These are phyloP conservation scores for Pseudochromis fuscus DNA, from an alignment of 2,797 vertebrate species.

Conservation along the genomic window DNA sequence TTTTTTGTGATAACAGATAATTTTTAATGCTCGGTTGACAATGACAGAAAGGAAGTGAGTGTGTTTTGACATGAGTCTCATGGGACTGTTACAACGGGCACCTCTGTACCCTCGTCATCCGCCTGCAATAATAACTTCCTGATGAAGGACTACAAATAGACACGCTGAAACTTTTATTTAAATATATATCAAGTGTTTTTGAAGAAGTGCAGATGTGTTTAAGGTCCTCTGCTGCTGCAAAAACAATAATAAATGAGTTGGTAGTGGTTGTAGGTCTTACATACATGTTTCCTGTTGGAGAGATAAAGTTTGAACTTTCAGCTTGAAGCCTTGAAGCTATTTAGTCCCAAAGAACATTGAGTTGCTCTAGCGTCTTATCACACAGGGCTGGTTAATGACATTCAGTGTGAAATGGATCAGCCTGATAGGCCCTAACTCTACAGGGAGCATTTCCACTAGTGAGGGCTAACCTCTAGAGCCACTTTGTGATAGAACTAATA, in stretches of 20 bases:
- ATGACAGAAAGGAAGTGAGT: conserved; percentile 53
- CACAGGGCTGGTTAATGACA: conserved; percentile 66
- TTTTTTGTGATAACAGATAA: conserved; percentile 19
- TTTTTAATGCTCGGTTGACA: conserved; percentile 25
- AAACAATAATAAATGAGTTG: conserved; percentile 7
- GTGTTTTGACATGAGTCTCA: conserved; percentile 67
- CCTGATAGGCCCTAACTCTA: conserved; percentile 60
- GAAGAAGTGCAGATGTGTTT: conserved; percentile 11
- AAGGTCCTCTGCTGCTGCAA: conserved; percentile 10
- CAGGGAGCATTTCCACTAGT: conserved; percentile 70
- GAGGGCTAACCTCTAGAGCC: conserved; percentile 66
- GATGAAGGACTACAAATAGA: conserved; percentile 37
- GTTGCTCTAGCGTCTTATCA: conserved; percentile 64
- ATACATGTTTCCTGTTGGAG: too few relatives aligned
- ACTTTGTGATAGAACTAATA: conserved; percentile 66
- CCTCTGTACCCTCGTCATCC: conserved; percentile 50
- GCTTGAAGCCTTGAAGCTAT: conserved; percentile 25
- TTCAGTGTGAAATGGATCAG: conserved; percentile 73
- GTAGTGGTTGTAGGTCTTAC: not conserved
- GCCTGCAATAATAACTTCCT: conserved; percentile 21
- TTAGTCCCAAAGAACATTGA: conserved; percentile 50
- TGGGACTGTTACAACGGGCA: conserved; percentile 42
- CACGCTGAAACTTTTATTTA: conserved; percentile 19
- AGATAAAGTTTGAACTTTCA: conserved; percentile 21
- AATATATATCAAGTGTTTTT: conserved; percentile 23